A percentile compares a stretch with the other conserved stretches of the same genome.
Evolutionary conservation across 2,888 invertebrate genomes (phyloP).

Genomic region (Meiosimyza platycephala): DNA sequence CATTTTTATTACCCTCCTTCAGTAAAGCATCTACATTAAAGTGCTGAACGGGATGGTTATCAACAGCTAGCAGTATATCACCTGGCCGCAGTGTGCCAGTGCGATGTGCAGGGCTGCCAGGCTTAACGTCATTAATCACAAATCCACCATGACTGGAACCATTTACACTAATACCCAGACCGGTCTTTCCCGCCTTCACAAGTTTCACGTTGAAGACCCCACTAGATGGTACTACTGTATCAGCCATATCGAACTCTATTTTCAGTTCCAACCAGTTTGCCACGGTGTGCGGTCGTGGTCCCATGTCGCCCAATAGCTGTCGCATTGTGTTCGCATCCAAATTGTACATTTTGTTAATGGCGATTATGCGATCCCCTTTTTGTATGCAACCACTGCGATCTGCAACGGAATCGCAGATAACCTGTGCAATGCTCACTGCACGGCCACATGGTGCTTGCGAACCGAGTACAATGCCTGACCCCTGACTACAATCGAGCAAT

Average conservation of each 20-base stretch:
- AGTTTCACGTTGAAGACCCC: conserved; percentile 92
- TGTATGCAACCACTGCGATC: conserved; percentile 80
- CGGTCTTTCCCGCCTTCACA: conserved; percentile 77
- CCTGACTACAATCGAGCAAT: conserved; percentile 66
- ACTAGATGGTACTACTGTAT: conserved; percentile 89
- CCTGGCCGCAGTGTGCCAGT: conserved; percentile 89
- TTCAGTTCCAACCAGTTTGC: conserved; percentile 80
- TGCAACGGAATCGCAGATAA: conserved; percentile 64
- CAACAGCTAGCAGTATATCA: conserved; percentile 88
- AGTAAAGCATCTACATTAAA: conserved; percentile 66
- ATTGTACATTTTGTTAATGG: conserved; percentile 83
- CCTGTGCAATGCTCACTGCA: conserved; percentile 62
- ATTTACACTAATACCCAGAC: conserved; percentile 91
- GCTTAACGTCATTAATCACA: conserved; percentile 88
- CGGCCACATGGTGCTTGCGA: conserved; percentile 59
- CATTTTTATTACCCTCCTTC: conserved; percentile 59
- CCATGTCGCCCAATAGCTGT: conserved; percentile 63
- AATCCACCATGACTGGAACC: conserved; percentile 73
- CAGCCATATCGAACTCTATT: conserved; percentile 91
- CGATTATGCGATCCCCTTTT: conserved; percentile 84
- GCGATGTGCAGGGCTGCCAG: conserved; percentile 90
- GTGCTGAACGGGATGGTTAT: conserved; percentile 79
- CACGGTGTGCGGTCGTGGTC: conserved; percentile 51
- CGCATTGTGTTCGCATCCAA: conserved; percentile 72
- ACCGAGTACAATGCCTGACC: conserved; percentile 65